A percentile compares a stretch with the other conserved stretches of the same genome.
Conservation (phyloP, 2,888 invertebrate genomes). For the Odontocerum albicorne region DNA sequence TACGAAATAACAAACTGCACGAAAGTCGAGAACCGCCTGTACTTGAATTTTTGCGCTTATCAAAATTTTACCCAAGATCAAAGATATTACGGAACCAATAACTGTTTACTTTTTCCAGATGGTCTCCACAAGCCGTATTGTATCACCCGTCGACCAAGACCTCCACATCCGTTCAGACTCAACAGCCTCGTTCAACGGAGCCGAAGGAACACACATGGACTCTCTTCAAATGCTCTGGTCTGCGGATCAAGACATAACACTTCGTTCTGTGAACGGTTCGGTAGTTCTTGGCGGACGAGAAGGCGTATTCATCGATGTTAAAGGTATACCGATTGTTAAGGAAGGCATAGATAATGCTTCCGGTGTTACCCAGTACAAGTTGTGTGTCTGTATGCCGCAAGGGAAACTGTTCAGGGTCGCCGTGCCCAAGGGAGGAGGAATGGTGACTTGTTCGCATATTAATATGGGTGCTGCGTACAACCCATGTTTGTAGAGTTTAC, state of each 20-base stretch:
- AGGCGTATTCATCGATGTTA: constrained; percentile 71
- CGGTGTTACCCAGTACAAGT: constrained; percentile 70
- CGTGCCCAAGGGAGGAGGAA: constrained; percentile 59
- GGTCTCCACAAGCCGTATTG: constrained; percentile 70
- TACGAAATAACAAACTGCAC: no score
- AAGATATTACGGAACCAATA: no score
- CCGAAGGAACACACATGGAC: constrained; percentile 77
- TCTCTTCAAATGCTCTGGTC: constrained; percentile 70
- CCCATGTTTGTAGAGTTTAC: constrained; percentile 58
- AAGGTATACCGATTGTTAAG: constrained; percentile 69
- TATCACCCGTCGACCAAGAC: constrained; percentile 71
- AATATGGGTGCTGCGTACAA: constrained; percentile 62
- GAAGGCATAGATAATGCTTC: constrained; percentile 42
- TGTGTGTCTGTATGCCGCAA: constrained; percentile 89
- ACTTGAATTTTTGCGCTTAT: no score
- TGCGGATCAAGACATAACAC: constrained; percentile 40
- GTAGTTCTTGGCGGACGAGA: constrained; percentile 69
- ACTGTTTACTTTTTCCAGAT: constrained; percentile 45
- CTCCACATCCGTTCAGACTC: constrained; percentile 69
- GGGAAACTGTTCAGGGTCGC: constrained; percentile 81
- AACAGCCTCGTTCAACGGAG: constrained; percentile 71
- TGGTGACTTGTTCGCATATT: constrained; percentile 64
- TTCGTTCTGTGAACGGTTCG: constrained; percentile 80
- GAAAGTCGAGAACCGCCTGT: no score
- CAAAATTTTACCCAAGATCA: no score